Conservation (phyloP, 2,797 vertebrate species). For the Rhabdophis nuchalis region DNA sequence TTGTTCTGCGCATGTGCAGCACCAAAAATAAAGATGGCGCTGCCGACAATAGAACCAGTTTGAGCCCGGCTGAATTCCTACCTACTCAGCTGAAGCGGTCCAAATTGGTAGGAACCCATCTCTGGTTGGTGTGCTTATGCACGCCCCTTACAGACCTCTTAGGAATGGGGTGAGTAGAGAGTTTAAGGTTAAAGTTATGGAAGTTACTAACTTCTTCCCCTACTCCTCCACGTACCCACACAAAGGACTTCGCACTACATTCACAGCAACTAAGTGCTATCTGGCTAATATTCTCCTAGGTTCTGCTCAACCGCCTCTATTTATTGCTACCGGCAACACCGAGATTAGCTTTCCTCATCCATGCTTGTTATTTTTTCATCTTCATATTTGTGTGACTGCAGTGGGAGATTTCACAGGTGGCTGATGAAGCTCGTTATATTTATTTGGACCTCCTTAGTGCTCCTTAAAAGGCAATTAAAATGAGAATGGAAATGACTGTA, state of each 20-base stretch:
- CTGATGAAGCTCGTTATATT: conserved; percentile 58
- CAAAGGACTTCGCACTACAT: conserved; percentile 1
- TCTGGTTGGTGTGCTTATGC: no score
- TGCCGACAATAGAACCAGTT: no score
- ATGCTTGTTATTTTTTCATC: conserved; percentile 43
- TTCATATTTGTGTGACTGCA: conserved; percentile 48
- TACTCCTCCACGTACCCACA: not conserved
- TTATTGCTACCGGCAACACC: conserved; percentile 43
- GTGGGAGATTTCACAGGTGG: conserved; percentile 52
- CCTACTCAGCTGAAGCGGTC: no score
- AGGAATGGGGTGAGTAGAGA: no score
- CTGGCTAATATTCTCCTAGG: conserved; percentile 14
- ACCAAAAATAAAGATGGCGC: no score
- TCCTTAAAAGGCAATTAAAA: conserved; percentile 68
- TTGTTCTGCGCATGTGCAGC: no score
- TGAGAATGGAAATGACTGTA: conserved; percentile 53
- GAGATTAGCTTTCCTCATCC: conserved; percentile 21
- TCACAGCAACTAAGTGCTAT: conserved; percentile 32
- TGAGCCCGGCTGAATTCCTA: no score
- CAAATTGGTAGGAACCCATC: no score
- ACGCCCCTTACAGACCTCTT: no score
- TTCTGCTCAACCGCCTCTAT: conserved; percentile 32
- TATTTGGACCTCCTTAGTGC: conserved; percentile 51
- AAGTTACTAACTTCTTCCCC: not conserved
- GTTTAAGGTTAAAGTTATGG: no score